phyloP scores from a whole-genome alignment of 2,888 invertebrate species.

The Tribolium freemani region DNA sequence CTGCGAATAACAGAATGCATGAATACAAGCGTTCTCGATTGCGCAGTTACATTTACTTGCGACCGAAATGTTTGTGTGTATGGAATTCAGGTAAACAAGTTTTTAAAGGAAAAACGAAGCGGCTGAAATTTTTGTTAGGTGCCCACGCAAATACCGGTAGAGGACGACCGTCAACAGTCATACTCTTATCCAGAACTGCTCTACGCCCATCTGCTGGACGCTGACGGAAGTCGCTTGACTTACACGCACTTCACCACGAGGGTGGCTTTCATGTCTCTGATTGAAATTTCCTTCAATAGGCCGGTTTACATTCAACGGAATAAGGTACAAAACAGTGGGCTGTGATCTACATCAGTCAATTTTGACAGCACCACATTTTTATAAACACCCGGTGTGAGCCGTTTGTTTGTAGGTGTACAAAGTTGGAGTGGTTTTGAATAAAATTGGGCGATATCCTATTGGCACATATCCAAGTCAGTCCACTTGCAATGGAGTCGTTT shows the following conservation, averaged over 20 bases:
- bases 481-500: slow-evolving; percentile 79
- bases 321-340: slow-evolving; percentile 71
- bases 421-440: slow-evolving; percentile 87
- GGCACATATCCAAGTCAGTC: slow-evolving; percentile 80
- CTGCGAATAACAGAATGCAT: slow-evolving; percentile 80
- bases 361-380: too few relatives aligned
- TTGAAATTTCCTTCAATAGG: slow-evolving; percentile 86
- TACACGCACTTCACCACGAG: slow-evolving; percentile 87
- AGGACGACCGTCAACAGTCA: slow-evolving; percentile 67
- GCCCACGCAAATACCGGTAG: slow-evolving; percentile 79
- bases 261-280: slow-evolving; percentile 79
- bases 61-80: slow-evolving; percentile 84
- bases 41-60: slow-evolving; percentile 84
- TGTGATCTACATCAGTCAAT: too few relatives aligned
- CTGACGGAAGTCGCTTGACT: slow-evolving; percentile 83
- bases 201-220: slow-evolving; percentile 86
- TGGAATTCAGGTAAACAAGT: slow-evolving; percentile 74
- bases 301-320: slow-evolving; percentile 83
- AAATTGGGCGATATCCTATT: slow-evolving; percentile 86
- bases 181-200: slow-evolving; percentile 80
- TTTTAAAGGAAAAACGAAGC: not conserved
- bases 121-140: slow-evolving; percentile 66
- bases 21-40: slow-evolving; percentile 83
- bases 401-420: slow-evolving; percentile 76
- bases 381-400: too few relatives aligned